A percentile compares a stretch with the other conserved stretches of the same genome.
These are phyloP conservation scores for Margarornis squamiger DNA, from an alignment of 2,797 vertebrate genomes.

Conservation along the genomic window DNA sequence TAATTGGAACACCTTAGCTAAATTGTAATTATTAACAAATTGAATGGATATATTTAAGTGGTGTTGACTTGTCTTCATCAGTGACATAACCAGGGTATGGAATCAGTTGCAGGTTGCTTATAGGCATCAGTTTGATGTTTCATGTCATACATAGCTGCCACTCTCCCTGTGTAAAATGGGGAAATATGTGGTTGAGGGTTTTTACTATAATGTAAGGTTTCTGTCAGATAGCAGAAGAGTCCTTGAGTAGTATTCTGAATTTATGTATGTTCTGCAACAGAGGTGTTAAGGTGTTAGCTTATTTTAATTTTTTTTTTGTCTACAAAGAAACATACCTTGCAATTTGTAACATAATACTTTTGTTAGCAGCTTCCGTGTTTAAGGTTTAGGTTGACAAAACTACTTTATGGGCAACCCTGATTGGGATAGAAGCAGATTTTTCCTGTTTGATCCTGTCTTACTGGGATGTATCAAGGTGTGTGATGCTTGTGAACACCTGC, in stretches of 20 bases:
- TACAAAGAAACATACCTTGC: background rate
- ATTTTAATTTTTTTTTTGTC: background rate
- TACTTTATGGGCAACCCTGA: conserved; percentile 40
- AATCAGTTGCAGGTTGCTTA: background rate
- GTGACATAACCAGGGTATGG: background rate
- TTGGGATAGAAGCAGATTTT: conserved; percentile 65
- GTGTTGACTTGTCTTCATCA: background rate
- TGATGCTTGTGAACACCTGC: conserved; percentile 50
- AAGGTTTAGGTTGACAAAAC: conserved; percentile 47
- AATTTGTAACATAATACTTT: conserved; percentile 32
- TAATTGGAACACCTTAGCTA: background rate
- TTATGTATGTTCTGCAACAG: background rate
- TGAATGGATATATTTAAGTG: background rate
- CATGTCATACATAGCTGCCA: background rate
- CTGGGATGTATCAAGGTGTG: conserved; percentile 44
- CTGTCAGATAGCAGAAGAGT: background rate
- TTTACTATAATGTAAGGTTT: background rate
- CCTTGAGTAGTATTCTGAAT: background rate
- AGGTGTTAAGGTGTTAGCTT: background rate
- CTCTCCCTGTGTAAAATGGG: background rate
- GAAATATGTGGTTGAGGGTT: background rate
- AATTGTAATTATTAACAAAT: background rate
- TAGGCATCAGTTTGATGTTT: background rate
- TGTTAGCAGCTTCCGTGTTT: conserved; percentile 57
- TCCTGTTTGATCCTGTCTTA: conserved; percentile 65